A percentile compares a stretch with the other conserved stretches of the same genome.
Evolutionary conservation across 1,140 invertebrate species (phyloP).

Genomic region (Drosophila teissieri): DNA sequence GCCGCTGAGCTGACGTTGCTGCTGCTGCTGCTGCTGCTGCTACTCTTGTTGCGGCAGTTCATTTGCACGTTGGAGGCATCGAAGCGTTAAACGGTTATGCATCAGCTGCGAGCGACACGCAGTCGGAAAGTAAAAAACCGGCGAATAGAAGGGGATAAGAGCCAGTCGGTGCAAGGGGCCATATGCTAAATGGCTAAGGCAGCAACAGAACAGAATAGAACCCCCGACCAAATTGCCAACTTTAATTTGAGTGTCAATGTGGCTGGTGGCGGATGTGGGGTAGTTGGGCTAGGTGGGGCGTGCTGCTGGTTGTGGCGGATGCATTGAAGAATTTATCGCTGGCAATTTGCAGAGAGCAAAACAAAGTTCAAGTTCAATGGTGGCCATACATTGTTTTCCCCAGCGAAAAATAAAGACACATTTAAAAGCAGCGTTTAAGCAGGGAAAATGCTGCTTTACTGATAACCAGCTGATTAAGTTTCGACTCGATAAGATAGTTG

Average conservation of each 20-base stretch:
- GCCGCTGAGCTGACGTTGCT: slow-evolving; percentile 22
- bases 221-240: slow-evolving; percentile 42
- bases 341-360: slow-evolving; percentile 59
- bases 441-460: slow-evolving; percentile 7
- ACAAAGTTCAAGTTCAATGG: slow-evolving; percentile 77
- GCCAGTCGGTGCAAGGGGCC: slow-evolving; percentile 30
- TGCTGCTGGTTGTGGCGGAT: slow-evolving; percentile 20
- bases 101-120: slow-evolving; percentile 56
- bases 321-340: slow-evolving; percentile 54
- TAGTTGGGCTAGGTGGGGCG: not conserved
- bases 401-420: not conserved
- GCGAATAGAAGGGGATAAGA: slow-evolving; percentile 5
- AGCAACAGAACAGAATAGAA: slow-evolving; percentile 2
- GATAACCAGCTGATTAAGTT: slow-evolving; percentile 29
- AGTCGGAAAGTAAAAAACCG: slow-evolving; percentile 8
- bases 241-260: slow-evolving; percentile 72
- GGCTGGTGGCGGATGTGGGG: not conserved
- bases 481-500: slow-evolving; percentile 20
- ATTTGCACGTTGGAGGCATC: slow-evolving; percentile 67
- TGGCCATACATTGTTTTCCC: slow-evolving; percentile 11
- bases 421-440: slow-evolving; percentile 13
- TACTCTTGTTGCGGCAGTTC: slow-evolving; percentile 64
- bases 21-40: slow-evolving; percentile 19
- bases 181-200: slow-evolving; percentile 53
- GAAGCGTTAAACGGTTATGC: slow-evolving; percentile 65